These are phyloP conservation scores for Drosophila nebulosa DNA, from an alignment of 1,140 invertebrate genomes.

Conservation along the genomic window DNA sequence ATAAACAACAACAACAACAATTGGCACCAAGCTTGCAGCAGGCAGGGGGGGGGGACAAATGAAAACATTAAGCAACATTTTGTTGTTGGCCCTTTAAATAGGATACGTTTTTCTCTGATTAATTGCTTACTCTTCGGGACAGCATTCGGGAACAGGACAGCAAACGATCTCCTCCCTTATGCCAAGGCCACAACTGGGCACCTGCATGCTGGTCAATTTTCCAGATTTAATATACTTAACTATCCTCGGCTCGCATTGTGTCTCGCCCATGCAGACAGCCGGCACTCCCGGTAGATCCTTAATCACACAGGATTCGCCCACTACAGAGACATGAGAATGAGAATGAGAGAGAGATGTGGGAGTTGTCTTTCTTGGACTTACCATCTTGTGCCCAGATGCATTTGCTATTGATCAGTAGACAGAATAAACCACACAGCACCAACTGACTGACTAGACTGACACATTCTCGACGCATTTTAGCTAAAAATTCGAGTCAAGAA, in stretches of 20 bases:
- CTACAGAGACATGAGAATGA: constrained; percentile 12
- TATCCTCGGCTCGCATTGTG: constrained; percentile 40
- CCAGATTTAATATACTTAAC: constrained; percentile 45
- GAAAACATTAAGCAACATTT: constrained; percentile 11
- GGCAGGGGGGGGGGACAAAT: constrained; percentile 5
- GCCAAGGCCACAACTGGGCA: constrained; percentile 57
- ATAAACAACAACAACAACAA: constrained; percentile 20
- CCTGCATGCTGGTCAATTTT: constrained; percentile 10
- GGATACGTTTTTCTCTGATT: background rate
- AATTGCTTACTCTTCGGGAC: constrained; percentile 26
- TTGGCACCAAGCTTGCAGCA: constrained; percentile 18
- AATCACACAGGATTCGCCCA: constrained; percentile 38
- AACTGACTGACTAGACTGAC: background rate
- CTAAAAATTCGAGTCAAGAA: background rate
- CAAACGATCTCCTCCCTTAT: constrained; percentile 62
- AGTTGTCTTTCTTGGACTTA: background rate
- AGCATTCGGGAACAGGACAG: constrained; percentile 53
- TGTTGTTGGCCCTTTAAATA: too few species aligned
- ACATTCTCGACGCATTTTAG: background rate
- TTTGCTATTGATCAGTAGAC: background rate
- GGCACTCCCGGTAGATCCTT: constrained; percentile 31
- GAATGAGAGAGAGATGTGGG: background rate
- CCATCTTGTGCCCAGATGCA: constrained; percentile 25
- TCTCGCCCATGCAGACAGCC: constrained; percentile 29
- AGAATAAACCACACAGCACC: constrained; percentile 3